Conservation (phyloP, 2,113 vertebrate species). For the Vulpes ferrilata region DNA sequence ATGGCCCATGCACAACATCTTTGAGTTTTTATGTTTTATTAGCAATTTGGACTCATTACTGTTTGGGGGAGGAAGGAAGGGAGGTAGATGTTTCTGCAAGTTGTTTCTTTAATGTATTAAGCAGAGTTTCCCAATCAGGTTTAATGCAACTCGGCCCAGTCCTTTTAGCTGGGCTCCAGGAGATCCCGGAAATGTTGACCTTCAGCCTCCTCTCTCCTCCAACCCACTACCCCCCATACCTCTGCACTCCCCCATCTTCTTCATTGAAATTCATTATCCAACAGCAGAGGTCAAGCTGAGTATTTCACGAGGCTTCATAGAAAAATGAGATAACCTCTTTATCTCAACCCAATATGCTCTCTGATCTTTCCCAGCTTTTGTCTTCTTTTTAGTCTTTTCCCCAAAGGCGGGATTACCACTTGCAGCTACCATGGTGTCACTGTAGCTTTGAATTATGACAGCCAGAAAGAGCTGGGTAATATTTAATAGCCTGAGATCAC, state of each 20-base stretch:
- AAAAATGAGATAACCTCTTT: slow-evolving; percentile 84
- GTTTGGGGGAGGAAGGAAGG: slow-evolving; percentile 88
- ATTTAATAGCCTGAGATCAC: slow-evolving; percentile 86
- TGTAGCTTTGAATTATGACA: slow-evolving; percentile 82
- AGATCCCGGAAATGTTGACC: neutral
- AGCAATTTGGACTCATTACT: slow-evolving; percentile 90
- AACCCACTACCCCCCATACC: neutral
- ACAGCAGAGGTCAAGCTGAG: slow-evolving; percentile 75
- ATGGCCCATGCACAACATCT: slow-evolving; percentile 84
- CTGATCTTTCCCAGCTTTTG: slow-evolving; percentile 68
- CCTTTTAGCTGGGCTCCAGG: slow-evolving; percentile 63
- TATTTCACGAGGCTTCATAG: slow-evolving; percentile 72
- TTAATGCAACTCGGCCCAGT: slow-evolving; percentile 76
- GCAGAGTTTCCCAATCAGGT: slow-evolving; percentile 86
- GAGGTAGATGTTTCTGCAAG: slow-evolving; percentile 87
- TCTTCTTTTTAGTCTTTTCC: slow-evolving; percentile 53
- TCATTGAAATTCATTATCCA: slow-evolving; percentile 80
- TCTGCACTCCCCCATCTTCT: slow-evolving; percentile 51
- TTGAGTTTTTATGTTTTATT: slow-evolving; percentile 89
- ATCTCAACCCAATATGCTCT: slow-evolving; percentile 71
- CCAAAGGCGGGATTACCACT: slow-evolving; percentile 57
- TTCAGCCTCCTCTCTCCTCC: neutral
- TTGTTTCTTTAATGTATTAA: slow-evolving; percentile 88
- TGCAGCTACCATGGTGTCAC: slow-evolving; percentile 74
- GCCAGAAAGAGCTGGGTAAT: slow-evolving; percentile 74